Percentiles rank a stretch among this genome's conserved stretches.
phyloP scores from a whole-genome alignment of 1,140 invertebrate genomes.

The Hermetia illucens region DNA sequence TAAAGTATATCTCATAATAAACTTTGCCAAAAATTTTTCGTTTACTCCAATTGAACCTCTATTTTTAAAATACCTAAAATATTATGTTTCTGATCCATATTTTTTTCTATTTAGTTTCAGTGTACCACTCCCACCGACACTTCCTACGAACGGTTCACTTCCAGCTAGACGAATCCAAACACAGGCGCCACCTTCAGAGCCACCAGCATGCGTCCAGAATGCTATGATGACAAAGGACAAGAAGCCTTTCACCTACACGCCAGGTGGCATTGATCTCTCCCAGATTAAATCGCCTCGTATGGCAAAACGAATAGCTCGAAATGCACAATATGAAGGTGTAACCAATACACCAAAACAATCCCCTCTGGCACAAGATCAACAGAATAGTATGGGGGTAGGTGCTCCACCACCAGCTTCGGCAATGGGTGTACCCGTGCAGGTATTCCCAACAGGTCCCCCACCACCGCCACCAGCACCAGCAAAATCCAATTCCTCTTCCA shows the following conservation, averaged over 20 bases:
- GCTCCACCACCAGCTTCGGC: conserved; percentile 18
- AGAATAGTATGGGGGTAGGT: conserved; percentile 19
- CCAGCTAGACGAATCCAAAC: conserved; percentile 13
- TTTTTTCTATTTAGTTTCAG: conserved; percentile 10
- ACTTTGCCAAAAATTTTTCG: too few species aligned
- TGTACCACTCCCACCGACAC: conserved; percentile 17
- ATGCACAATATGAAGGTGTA: conserved; percentile 38
- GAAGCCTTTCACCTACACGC: conserved; percentile 89
- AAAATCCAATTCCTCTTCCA: conserved; percentile 31
- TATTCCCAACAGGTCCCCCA: conserved; percentile 45
- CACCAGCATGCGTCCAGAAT: conserved; percentile 78
- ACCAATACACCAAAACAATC: conserved; percentile 25
- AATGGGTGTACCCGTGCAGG: conserved; percentile 51
- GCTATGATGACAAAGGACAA: conserved; percentile 93
- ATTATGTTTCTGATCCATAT: too few species aligned
- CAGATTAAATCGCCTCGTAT: conserved; percentile 82
- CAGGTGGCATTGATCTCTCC: conserved; percentile 77
- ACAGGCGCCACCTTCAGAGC: conserved; percentile 41
- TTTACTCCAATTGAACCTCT: too few species aligned
- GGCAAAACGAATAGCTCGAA: conserved; percentile 49
- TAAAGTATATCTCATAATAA: too few species aligned
- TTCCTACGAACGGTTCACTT: too few species aligned
- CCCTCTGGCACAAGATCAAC: conserved; percentile 13
- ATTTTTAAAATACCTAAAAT: too few species aligned
- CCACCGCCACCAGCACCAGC: conserved; percentile 34